Evolutionary conservation across 1,140 invertebrate species (phyloP).

Genomic region (Ditylenchus dipsaci): DNA sequence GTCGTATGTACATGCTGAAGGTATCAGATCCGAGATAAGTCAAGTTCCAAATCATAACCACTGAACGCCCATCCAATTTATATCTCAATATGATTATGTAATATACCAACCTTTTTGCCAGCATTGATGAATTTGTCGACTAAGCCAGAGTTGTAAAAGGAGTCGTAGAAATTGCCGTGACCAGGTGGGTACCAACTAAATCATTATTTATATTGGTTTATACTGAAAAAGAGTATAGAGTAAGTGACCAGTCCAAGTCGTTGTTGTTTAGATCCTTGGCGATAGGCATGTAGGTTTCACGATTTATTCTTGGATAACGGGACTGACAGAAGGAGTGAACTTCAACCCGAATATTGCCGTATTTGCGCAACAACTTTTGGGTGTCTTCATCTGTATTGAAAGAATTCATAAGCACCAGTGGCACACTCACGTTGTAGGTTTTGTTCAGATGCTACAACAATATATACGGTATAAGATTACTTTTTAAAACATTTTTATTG

Average conservation of each 20-base stretch:
- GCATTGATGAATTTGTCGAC: conserved; percentile 80
- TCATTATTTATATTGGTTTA: too few species aligned
- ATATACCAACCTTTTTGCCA: conserved; percentile 59
- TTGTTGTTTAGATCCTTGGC: conserved; percentile 70
- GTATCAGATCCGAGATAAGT: too few species aligned
- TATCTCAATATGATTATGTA: too few species aligned
- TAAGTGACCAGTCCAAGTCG: conserved; percentile 71
- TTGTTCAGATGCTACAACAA: conserved; percentile 82
- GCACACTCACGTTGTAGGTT: conserved; percentile 87
- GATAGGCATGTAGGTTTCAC: conserved; percentile 87
- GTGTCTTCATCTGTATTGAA: conserved; percentile 99
- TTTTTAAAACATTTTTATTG: background rate
- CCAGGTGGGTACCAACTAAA: conserved; percentile 93
- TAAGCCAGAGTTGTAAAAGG: conserved; percentile 87
- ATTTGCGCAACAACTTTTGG: conserved; percentile 84
- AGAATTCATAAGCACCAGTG: conserved; percentile 96
- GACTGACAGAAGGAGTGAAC: conserved; percentile 89
- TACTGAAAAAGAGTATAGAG: background rate
- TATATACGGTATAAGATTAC: background rate
- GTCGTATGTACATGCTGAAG: too few species aligned
- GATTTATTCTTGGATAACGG: conserved; percentile 76
- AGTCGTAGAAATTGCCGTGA: conserved; percentile 97
- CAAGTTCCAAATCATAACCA: too few species aligned
- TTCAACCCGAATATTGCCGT: conserved; percentile 84
- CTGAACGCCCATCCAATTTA: too few species aligned